Conservation (phyloP, 2,113 vertebrate genomes). For the Lagenorhynchus albirostris region DNA sequence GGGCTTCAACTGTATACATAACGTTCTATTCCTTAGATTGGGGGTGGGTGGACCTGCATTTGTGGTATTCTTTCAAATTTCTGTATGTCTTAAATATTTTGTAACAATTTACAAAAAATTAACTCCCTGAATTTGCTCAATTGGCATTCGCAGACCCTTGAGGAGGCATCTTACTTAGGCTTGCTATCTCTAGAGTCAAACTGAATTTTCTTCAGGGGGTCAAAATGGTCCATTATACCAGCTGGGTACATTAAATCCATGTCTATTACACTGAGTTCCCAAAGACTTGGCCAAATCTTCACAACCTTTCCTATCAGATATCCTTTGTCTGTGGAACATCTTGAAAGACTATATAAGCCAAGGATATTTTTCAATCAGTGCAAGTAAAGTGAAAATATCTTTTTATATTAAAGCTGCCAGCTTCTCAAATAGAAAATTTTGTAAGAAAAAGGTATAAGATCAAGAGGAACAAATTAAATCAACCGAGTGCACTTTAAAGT, state of each 20-base stretch:
- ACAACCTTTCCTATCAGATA: neutral
- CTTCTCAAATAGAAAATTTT: slow-evolving; percentile 34
- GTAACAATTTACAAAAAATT: neutral
- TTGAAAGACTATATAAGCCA: slow-evolving; percentile 6
- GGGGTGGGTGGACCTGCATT: neutral
- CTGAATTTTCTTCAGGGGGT: neutral
- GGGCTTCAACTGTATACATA: neutral
- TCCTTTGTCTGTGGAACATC: neutral
- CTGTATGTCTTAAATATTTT: neutral
- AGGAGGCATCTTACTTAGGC: neutral
- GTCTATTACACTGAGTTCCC: neutral
- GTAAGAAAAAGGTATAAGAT: neutral
- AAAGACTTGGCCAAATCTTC: neutral
- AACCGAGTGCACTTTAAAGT: neutral
- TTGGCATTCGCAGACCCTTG: neutral
- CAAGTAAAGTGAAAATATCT: slow-evolving; percentile 41
- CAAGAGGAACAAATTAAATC: slow-evolving; percentile 36
- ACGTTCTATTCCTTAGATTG: neutral
- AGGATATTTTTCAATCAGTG: neutral
- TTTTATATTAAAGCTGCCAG: neutral
- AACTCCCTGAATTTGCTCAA: neutral
- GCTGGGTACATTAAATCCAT: neutral
- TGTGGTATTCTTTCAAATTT: neutral
- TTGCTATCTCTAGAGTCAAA: neutral
- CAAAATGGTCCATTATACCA: neutral